These are phyloP conservation scores for Emmelina monodactyla DNA, from an alignment of 2,888 invertebrate species.

Conservation along the genomic window DNA sequence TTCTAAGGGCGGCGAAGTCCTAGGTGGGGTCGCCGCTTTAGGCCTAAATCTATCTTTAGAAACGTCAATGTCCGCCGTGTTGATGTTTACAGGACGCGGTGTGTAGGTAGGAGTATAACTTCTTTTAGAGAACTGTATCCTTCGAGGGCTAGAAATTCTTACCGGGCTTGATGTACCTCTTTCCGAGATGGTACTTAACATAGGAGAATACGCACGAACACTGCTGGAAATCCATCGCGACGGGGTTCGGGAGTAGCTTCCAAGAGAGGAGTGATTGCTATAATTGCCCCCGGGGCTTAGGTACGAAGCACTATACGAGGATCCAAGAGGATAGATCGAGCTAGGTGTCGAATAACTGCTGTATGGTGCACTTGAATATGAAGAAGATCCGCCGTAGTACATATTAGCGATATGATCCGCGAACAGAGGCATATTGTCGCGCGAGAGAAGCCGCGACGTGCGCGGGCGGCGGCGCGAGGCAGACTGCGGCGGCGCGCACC, in stretches of 20 bases:
- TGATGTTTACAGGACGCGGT: slow-evolving; percentile 76
- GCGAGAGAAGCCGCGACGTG: slow-evolving; percentile 22
- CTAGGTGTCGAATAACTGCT: slow-evolving; percentile 53
- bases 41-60: slow-evolving; percentile 70
- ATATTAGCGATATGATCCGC: slow-evolving; percentile 72
- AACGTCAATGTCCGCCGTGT: slow-evolving; percentile 87
- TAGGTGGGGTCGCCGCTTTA: slow-evolving; percentile 23
- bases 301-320: slow-evolving; percentile 57
- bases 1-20: slow-evolving; percentile 20
- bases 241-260: slow-evolving; percentile 63
- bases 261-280: slow-evolving; percentile 55
- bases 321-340: slow-evolving; percentile 28
- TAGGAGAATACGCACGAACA: slow-evolving; percentile 72
- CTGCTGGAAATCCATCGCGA: slow-evolving; percentile 45
- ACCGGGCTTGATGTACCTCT: slow-evolving; percentile 39
- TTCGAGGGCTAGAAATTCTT: slow-evolving; percentile 49
- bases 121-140: slow-evolving; percentile 60
- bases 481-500: slow-evolving; percentile 22
- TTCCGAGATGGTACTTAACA: slow-evolving; percentile 74
- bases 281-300: slow-evolving; percentile 55
- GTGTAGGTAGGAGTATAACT: slow-evolving; percentile 40
- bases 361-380: slow-evolving; percentile 55
- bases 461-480: slow-evolving; percentile 27
- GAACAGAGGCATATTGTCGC: slow-evolving; percentile 70
- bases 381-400: slow-evolving; percentile 54